Evolutionary conservation across 2,797 vertebrate genomes (phyloP), one percentile per base, ranked within the genome.

Genomic region (Acrossocheilus wenchowensis): DNA sequence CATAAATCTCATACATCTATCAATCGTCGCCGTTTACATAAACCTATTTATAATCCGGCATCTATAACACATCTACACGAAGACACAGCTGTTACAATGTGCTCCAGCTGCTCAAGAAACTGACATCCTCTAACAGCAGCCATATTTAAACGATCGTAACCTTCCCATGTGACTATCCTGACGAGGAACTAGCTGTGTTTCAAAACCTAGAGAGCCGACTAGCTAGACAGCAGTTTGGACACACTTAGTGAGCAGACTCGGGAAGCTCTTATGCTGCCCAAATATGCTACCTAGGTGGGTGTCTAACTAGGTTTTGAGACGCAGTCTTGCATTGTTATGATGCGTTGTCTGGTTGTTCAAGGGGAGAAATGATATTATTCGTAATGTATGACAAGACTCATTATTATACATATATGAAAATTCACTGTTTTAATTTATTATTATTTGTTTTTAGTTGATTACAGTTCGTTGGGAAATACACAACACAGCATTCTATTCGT

Each of bases 141-240:
- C 94, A 95, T 95, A 91, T 95, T 96, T 94, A 93, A 86, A 87
- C 92, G 88, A 93, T 92, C 92, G 90, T 91, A 57, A 88, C 87
- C 86, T 85, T 90, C 91, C 95, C 95, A 95, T 60, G 92, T 96
- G 94, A 95, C 81, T 88, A 4, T 50, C 82, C 89, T 6, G 54
- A 60, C 19, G 19, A 50, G 71, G 62, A 82, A 54, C 41, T 34
- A 30, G 4, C 1, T 0, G 30, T 10, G 69, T 50, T 4, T 86
- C 43, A 6, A 81, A 66, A 26, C 4, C 3, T 19, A 81, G 30
- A 10, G 21, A 36, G 66, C 50, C 26, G 3, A 9, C 84, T 73
- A 34, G 64, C n/a, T 71, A 60, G 48, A 43, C 4, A 60, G 64
- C 66, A 85, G 39, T 15, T 17, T 1, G 1, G 14, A 9, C 43